Evolutionary conservation across 2,113 vertebrate genomes (phyloP).

Genomic region (Pedionomus torquatus): DNA sequence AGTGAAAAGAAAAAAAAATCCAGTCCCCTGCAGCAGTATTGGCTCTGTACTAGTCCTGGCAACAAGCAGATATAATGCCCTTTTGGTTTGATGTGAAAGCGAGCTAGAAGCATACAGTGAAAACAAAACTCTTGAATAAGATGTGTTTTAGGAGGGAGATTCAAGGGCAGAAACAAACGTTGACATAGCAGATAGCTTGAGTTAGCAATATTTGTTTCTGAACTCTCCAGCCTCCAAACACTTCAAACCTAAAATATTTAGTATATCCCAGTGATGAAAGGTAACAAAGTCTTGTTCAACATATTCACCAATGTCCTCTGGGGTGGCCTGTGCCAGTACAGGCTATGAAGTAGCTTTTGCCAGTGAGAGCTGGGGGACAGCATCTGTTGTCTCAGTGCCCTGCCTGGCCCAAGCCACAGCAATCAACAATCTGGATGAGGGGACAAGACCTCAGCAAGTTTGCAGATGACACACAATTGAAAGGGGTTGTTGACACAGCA

Average conservation of each 20-base stretch:
- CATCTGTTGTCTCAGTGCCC: not conserved
- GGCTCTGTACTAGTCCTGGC: not conserved
- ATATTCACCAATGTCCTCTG: not conserved
- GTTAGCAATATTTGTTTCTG: not conserved
- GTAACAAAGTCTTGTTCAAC: not conserved
- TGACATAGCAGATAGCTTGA: not conserved
- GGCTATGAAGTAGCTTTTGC: not conserved
- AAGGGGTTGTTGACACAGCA: not conserved
- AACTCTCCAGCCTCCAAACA: not conserved
- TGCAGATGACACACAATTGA: not conserved
- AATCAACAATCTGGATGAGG: not conserved
- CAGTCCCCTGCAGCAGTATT: not conserved
- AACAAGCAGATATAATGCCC: not conserved
- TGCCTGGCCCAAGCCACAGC: not conserved
- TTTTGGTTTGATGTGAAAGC: not conserved
- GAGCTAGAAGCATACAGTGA: not conserved
- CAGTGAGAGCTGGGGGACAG: not conserved
- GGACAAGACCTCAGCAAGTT: not conserved
- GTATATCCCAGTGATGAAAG: not conserved
- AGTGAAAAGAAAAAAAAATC: not conserved
- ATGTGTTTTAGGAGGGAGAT: not conserved
- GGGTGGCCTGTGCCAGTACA: not conserved
- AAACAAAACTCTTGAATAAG: constrained; percentile 1
- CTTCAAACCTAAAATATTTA: not conserved
- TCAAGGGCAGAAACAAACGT: not conserved